Percentiles rank a stretch among this genome's conserved stretches.
phyloP scores from a whole-genome alignment of 1,140 invertebrate species.

The Theocolax elegans region DNA sequence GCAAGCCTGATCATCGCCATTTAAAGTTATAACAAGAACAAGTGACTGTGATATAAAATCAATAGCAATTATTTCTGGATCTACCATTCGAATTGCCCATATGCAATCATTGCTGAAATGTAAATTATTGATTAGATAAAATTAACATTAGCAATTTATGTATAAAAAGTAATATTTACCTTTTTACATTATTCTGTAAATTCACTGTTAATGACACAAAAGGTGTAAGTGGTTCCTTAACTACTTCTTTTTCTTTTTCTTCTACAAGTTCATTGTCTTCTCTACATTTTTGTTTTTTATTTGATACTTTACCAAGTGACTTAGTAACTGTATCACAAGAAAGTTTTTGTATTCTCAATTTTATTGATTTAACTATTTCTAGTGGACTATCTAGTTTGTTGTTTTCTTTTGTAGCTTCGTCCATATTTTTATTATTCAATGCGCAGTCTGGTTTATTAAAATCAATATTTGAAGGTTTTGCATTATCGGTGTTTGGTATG shows the following conservation, averaged over 20 bases:
- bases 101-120: slow-evolving; percentile 53
- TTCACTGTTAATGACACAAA: slow-evolving; percentile 42
- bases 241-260: neutral
- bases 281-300: neutral
- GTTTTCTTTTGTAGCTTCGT: too few species aligned
- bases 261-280: neutral
- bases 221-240: slow-evolving; percentile 1
- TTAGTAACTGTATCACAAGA: too few species aligned
- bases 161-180: slow-evolving; percentile 37
- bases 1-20: neutral
- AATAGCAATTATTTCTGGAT: slow-evolving; percentile 44
- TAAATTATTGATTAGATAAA: neutral
- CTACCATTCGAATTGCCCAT: slow-evolving; percentile 48
- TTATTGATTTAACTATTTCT: too few species aligned
- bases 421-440: too few species aligned
- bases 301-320: too few species aligned
- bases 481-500: too few species aligned
- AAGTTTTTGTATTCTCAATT: too few species aligned
- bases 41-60: slow-evolving; percentile 54
- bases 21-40: slow-evolving; percentile 44
- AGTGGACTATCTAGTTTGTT: too few species aligned
- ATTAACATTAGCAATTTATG: neutral
- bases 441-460: too few species aligned
- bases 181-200: slow-evolving; percentile 37
- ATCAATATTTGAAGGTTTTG: too few species aligned